Evolutionary conservation across 2,113 vertebrate species (phyloP), one percentile per base, ranked within the genome.

Genomic region (Rynchops niger): DNA sequence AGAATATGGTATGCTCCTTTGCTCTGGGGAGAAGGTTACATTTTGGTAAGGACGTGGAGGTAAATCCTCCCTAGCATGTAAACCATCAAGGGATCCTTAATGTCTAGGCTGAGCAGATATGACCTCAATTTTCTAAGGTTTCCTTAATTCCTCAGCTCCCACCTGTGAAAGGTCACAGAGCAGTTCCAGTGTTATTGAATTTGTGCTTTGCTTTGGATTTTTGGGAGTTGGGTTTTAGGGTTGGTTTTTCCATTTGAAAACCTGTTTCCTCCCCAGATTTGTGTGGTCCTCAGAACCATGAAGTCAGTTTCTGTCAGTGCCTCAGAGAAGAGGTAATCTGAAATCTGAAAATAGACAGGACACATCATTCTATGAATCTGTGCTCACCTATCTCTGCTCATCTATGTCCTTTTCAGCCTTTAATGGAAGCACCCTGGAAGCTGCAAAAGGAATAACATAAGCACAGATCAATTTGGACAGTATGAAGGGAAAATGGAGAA

Each of bases 111-210:
- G 40, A 96, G 80, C 61, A 95, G 92, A 94, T 67, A 93, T 88
- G 92, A 96, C 92, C 82, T 97, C 88, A 93, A 80, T 95, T 94
- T 95, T 92, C 92, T 76, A 90, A 86, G 36, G 59, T 93, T 92
- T 95, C 66, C 42, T 77, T 90, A 93, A 88, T 78, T 92, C 88
- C 79, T 81, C 78, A 85, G 1, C 65, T 96, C 87, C 87, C 82
- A 93, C 72, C 92, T 96, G 77, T 91, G 47, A 95, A 94, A 79
- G 59, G 81, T 69, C 81, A 96, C 52, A 62, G 70, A 93, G 34
- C 15, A 72, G 83, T 56, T 95, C 45, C 82, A 90, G 26, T 38
- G 25, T 79, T 92, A 55, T 7, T 92, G 76, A 86, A 83, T 72
- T 76, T 82, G 73, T 85, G 72, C 52, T 90, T 90, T 89, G 52